Conservation (phyloP, 2,113 vertebrate genomes). For the Cheirogaleus medius region DNA sequence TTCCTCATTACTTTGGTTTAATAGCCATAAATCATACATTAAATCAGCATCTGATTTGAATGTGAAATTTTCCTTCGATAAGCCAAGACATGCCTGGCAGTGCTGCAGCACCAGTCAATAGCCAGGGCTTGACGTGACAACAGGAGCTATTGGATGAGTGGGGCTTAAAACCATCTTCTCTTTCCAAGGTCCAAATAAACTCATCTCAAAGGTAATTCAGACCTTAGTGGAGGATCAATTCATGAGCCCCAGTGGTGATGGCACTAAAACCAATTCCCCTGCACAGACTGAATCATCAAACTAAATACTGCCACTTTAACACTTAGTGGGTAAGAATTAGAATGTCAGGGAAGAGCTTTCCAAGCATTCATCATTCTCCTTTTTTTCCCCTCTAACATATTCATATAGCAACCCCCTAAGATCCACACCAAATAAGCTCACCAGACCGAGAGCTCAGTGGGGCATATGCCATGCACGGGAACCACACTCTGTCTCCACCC, state of each 20-base stretch:
- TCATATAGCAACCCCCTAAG: slow-evolving; percentile 6
- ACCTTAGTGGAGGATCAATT: slow-evolving; percentile 35
- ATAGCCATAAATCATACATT: slow-evolving; percentile 55
- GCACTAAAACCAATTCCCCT: slow-evolving; percentile 38
- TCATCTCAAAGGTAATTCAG: slow-evolving; percentile 50
- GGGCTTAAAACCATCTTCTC: background rate
- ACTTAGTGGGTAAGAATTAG: slow-evolving; percentile 57
- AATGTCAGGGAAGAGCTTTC: slow-evolving; percentile 33
- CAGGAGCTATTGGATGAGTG: background rate
- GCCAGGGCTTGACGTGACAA: background rate
- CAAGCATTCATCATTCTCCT: slow-evolving; percentile 50
- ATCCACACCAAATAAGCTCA: slow-evolving; percentile 21
- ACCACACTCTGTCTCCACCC: fast-evolving
- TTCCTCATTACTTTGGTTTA: slow-evolving; percentile 53
- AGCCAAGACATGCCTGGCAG: background rate
- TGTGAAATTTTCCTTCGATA: slow-evolving; percentile 44
- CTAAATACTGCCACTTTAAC: slow-evolving; percentile 56
- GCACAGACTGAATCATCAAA: slow-evolving; percentile 48
- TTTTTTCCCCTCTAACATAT: slow-evolving; percentile 15
- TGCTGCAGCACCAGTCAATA: fast-evolving
- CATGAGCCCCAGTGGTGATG: slow-evolving; percentile 38
- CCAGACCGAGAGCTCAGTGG: background rate
- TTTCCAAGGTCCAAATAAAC: slow-evolving; percentile 49
- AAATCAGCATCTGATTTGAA: slow-evolving; percentile 8
- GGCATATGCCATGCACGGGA: background rate